These are phyloP conservation scores for Melipona quadrifasciata DNA, from an alignment of 1,140 invertebrate species.

Conservation along the genomic window DNA sequence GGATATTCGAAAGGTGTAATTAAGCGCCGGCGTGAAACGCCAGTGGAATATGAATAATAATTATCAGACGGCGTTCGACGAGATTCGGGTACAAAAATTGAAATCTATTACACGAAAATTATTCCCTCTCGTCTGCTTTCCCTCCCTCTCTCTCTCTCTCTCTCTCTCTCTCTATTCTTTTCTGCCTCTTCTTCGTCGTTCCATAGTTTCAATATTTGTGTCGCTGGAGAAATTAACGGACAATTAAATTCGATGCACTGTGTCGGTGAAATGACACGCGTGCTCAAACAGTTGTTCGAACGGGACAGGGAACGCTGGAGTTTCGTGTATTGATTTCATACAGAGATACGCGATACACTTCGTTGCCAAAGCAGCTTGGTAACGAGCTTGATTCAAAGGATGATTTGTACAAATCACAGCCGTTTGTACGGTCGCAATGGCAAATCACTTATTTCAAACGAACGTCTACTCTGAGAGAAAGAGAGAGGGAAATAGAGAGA, in stretches of 20 bases:
- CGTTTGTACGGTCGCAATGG: slow-evolving; percentile 14
- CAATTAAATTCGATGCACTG: slow-evolving; percentile 37
- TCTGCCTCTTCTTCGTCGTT: background rate
- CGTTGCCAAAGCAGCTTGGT: background rate
- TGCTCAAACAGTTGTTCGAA: slow-evolving; percentile 7
- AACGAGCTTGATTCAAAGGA: slow-evolving; percentile 50
- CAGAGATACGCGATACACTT: slow-evolving; percentile 2
- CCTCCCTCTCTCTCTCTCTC: background rate
- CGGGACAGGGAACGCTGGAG: background rate
- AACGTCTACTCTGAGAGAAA: background rate
- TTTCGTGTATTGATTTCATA: slow-evolving; percentile 52
- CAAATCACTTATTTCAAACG: slow-evolving; percentile 35
- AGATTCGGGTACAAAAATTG: background rate
- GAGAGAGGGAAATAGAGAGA: background rate
- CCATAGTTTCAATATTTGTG: slow-evolving; percentile 4
- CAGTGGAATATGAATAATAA: background rate
- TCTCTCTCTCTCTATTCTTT: background rate
- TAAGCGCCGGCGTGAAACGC: background rate
- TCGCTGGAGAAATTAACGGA: slow-evolving; percentile 33
- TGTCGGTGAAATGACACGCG: background rate
- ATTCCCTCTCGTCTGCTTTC: background rate
- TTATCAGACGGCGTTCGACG: background rate
- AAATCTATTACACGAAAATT: background rate
- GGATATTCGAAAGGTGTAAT: background rate
- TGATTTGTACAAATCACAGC: slow-evolving; percentile 39